Base-by-base conservation (phyloP, 2,797 vertebrate species). In the Leptatherina wallacei region DNA sequence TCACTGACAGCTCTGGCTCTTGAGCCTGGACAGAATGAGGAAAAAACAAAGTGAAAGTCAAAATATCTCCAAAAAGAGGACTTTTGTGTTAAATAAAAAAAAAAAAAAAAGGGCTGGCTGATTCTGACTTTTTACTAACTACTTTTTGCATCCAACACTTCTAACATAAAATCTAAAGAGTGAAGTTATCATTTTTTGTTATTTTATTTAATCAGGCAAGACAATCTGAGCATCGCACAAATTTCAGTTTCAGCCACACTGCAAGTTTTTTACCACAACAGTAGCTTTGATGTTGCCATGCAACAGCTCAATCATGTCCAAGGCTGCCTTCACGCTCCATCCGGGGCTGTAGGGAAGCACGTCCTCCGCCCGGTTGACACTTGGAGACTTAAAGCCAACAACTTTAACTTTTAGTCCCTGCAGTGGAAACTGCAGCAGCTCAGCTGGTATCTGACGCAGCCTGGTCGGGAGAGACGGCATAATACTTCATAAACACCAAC, bases 261-360 rank as follows among this genome's bases (percentile, higher is more conserved):
- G 11, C 8, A n/a, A 0, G 27, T 62, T 20, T 67, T 85, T 92
- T 90, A 97, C 96, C 86, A 94, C 42, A 5, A 95, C 80, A 3
- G 89, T 91, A 56, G 96, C 95, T 60, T 80, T 94, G 60, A 97
- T 73, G 81, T 87, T 94, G 56, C 90, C 77, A 81, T 96, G 94
- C 44, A 97, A 64, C 5, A 95, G 91, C 32, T 96, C 92, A 2
- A 96, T 89, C 95, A 97, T 96, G 20, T 94, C 81, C 91, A 92
- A 89, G 22, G 95, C 8, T 0, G 97, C 95, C 74, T 93, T 94
- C 83, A 97, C 55, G 29, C 95, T 98, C 97, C 98, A 99, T 18
- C 89, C 81, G 0, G 96, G 96, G 61, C 93, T 87, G 74, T 98
- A 99, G 0, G 96, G 94, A 82, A 99, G 91, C 80, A 95, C 88